Evolutionary conservation across 2,888 invertebrate species (phyloP), one percentile per base, ranked within the genome.

Genomic region (Drosophila mettleri): DNA sequence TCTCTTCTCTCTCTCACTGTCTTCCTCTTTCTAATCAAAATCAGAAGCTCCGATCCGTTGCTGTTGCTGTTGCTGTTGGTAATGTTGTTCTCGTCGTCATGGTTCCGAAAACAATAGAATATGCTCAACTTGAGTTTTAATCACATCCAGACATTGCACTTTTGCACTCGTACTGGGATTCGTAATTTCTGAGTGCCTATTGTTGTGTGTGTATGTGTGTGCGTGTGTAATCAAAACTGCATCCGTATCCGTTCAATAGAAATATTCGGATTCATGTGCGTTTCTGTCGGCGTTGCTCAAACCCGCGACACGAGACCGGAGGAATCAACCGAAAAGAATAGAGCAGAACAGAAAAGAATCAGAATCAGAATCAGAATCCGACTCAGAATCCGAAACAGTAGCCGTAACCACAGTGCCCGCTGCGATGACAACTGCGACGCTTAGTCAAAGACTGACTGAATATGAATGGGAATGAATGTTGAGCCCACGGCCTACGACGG

Each of bases 361-460:
- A n/a, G n/a, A n/a, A n/a, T n/a, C 14, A 22, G 52, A 51, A 55
- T 58, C 22, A 51, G 24, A 65, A 45, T 62, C 29, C 43, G 52
- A 51, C 24, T 62, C 34, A 45, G 49, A 51, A 29, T 39, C 67
- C 49, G 43, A 31, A 61, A 27, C 43, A 55, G 74, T 61, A 69
- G 64, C 63, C 24, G 34, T 66, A 39, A 52, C 43, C 74, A 68
- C 71, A 77, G 78, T 75, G 72, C 53, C 71, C 72, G 79, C 66
- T 69, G 59, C 72, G 68, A 68, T 67, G 65, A 73, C 76, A 69
- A 78, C 76, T 72, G 73, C 69, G 75, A 76, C 77, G 86, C 80
- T 80, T 72, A 87, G 83, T 86, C 85, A 86, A 85, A 85, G 88
- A 85, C 85, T 87, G 85, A 76, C 74, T 74, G 74, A 74, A 74